Conservation (phyloP, 2,113 vertebrate species). For the Scopus umbretta region DNA sequence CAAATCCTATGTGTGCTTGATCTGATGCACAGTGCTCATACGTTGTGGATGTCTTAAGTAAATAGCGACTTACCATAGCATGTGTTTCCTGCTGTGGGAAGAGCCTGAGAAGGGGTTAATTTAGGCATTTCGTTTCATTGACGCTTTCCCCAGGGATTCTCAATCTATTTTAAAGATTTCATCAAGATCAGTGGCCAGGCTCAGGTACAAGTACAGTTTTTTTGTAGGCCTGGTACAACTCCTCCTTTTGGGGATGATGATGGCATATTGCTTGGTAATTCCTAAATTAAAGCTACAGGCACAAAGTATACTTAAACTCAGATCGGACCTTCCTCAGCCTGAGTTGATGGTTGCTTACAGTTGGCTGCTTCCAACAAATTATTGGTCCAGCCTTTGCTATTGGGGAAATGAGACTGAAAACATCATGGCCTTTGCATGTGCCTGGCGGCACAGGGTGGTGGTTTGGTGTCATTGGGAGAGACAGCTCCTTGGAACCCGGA, state of each 20-base stretch:
- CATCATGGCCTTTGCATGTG: fast-evolving
- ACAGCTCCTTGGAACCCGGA: background rate
- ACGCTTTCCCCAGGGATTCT: slow-evolving; percentile 4
- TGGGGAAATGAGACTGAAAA: background rate
- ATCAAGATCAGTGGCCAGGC: background rate
- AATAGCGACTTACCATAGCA: slow-evolving; percentile 10
- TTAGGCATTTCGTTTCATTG: slow-evolving; percentile 14
- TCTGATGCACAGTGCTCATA: slow-evolving; percentile 20
- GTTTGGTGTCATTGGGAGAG: fast-evolving
- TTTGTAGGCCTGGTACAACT: background rate
- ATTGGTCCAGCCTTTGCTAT: background rate
- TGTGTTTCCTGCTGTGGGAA: background rate
- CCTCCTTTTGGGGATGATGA: background rate
- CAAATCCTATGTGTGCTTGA: slow-evolving; percentile 8
- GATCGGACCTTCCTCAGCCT: background rate
- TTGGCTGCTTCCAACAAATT: background rate
- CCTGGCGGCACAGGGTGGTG: background rate
- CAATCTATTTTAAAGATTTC: background rate
- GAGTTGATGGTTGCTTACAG: background rate
- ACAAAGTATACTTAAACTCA: background rate
- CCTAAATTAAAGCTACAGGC: background rate
- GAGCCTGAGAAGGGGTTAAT: background rate
- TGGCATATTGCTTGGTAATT: background rate
- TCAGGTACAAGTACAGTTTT: background rate
- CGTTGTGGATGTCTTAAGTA: slow-evolving; percentile 37